These are phyloP conservation scores for Peromyscus aztecus DNA, from an alignment of 2,797 vertebrate genomes.

Conservation along the genomic window DNA sequence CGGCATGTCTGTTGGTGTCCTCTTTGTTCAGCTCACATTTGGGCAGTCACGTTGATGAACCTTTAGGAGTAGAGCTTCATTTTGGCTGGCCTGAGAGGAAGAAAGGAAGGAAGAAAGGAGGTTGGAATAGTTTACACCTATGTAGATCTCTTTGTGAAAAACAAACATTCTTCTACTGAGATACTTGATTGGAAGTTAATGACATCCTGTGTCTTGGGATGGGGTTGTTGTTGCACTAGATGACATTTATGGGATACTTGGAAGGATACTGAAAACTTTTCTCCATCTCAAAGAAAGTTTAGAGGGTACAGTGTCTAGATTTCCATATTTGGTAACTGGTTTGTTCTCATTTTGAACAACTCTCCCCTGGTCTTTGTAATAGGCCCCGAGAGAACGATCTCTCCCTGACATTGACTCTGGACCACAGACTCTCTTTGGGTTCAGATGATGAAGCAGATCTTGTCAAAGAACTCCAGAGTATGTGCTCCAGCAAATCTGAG, in stretches of 20 bases:
- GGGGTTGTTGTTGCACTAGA: not conserved
- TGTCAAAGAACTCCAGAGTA: constrained; percentile 94
- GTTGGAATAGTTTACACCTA: not conserved
- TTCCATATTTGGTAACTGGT: not conserved
- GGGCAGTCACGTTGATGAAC: not conserved
- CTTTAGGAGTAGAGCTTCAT: not conserved
- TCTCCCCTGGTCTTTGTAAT: constrained; percentile 43
- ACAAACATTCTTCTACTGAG: not conserved
- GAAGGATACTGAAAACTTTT: constrained; percentile 4
- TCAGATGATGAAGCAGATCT: constrained; percentile 95
- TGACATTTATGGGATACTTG: not conserved
- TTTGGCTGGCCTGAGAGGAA: not conserved
- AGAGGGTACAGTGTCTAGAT: not conserved
- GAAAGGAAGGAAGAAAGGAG: not conserved
- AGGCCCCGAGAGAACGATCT: constrained; percentile 88
- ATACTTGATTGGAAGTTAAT: not conserved
- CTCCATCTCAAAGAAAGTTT: not conserved
- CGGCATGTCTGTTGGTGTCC: not conserved
- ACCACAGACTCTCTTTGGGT: constrained; percentile 91
- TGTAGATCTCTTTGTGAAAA: constrained; percentile 20
- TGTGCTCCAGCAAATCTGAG: constrained; percentile 98
- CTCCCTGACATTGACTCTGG: constrained; percentile 83
- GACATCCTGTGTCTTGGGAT: not conserved
- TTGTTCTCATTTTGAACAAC: constrained; percentile 36
- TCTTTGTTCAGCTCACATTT: not conserved